A percentile compares a stretch with the other conserved stretches of the same genome.
Conservation (phyloP, 1,140 invertebrate species). For the Macrocentrus cingulum region DNA sequence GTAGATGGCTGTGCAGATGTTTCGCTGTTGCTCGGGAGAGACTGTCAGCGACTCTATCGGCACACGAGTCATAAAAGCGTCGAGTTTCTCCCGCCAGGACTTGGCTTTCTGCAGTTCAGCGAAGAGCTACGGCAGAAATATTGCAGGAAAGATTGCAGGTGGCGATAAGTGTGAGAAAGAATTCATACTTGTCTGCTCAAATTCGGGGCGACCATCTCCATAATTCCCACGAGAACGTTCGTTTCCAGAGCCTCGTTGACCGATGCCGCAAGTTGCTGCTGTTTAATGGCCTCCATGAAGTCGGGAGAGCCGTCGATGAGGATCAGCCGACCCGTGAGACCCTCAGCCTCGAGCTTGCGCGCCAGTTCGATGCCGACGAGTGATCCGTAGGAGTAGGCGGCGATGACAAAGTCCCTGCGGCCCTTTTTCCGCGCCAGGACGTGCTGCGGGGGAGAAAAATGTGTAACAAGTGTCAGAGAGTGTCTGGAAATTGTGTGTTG, state of each 20-base stretch:
- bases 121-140: conserved; percentile 41
- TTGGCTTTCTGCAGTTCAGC: conserved; percentile 47
- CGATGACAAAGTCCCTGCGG: conserved; percentile 48
- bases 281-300: conserved; percentile 40
- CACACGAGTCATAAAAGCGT: conserved; percentile 31
- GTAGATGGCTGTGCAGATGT: conserved; percentile 58
- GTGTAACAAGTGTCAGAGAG: too few relatives aligned
- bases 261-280: conserved; percentile 29
- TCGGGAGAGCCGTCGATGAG: conserved; percentile 56
- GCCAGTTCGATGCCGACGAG: conserved; percentile 53
- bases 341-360: conserved; percentile 45
- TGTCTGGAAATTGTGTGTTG: too few relatives aligned
- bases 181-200: conserved; percentile 34
- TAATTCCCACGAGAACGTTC: conserved; percentile 40
- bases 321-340: conserved; percentile 43
- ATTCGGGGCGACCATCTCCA: conserved; percentile 33
- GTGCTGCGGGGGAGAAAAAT: conserved; percentile 35
- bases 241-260: conserved; percentile 39
- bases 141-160: conserved; percentile 19
- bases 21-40: conserved; percentile 49
- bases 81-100: conserved; percentile 51
- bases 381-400: conserved; percentile 55
- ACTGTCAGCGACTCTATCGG: conserved; percentile 28
- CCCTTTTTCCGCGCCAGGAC: conserved; percentile 38
- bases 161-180: background rate